Conservation (phyloP, 2,888 invertebrate genomes). For the Bellardia bayeri region DNA sequence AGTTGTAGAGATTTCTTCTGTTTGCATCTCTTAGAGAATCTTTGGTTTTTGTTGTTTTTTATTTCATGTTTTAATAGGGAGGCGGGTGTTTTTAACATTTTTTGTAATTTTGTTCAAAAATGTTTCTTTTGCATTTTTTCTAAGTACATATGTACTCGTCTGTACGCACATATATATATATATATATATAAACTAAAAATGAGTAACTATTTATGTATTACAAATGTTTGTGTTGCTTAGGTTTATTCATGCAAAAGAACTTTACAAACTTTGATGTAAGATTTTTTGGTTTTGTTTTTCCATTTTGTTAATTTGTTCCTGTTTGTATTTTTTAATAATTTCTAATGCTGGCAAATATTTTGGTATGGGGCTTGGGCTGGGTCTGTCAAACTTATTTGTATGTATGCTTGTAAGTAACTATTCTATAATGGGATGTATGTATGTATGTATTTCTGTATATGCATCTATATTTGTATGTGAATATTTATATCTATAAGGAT, state of each 20-base stretch:
- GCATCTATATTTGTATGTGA: conserved; percentile 35
- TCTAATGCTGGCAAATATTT: conserved; percentile 28
- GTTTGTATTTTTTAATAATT: neutral
- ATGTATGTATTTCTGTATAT: conserved; percentile 27
- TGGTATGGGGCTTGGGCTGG: neutral
- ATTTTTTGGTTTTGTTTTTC: conserved; percentile 41
- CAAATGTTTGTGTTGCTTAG: conserved; percentile 8
- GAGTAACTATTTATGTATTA: conserved; percentile 36
- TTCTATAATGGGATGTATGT: conserved; percentile 35
- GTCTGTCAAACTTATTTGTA: conserved; percentile 4
- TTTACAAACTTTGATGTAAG: conserved; percentile 37
- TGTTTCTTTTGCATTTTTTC: neutral
- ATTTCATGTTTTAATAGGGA: conserved; percentile 39
- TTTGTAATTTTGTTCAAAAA: neutral
- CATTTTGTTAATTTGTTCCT: conserved; percentile 28
- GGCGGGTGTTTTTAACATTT: conserved; percentile 61
- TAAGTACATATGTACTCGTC: neutral
- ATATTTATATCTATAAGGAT: conserved; percentile 52
- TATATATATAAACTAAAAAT: conserved; percentile 43
- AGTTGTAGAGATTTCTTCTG: conserved; percentile 38
- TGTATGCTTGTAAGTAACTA: conserved; percentile 40
- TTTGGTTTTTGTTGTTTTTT: conserved; percentile 63
- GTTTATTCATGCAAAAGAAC: conserved; percentile 38
- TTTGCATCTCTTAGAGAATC: conserved; percentile 59
- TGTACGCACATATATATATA: too few species aligned